Percentiles rank a stretch among this genome's conserved stretches.
These are phyloP conservation scores for Pocillopora grandis DNA, from an alignment of 92 coral and sea anemone species.

Conservation along the genomic window DNA sequence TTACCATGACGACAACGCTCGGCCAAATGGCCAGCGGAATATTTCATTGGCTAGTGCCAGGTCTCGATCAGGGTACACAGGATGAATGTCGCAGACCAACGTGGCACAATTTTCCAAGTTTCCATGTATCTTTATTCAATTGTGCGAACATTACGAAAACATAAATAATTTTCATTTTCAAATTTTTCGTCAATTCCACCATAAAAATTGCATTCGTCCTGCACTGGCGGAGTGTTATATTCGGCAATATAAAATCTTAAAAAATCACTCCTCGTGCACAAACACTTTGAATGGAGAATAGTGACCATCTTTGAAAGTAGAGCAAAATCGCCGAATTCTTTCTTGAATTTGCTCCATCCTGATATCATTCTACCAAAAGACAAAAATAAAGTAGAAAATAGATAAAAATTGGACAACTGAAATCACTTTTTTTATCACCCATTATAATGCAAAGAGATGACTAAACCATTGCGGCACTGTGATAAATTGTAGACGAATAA, in stretches of 20 bases:
- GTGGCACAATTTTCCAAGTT: too few species aligned
- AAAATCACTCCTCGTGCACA: constrained; percentile 45
- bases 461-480: background rate
- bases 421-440: background rate
- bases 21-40: constrained; percentile 47
- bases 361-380: constrained; percentile 54
- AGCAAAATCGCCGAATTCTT: constrained; percentile 67
- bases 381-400: background rate
- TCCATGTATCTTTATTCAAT: too few species aligned
- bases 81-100: too few species aligned
- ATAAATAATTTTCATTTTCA: too few species aligned
- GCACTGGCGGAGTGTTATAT: too few species aligned
- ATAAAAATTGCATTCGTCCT: too few species aligned
- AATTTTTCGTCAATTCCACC: too few species aligned
- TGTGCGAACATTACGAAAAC: too few species aligned
- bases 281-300: constrained; percentile 12
- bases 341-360: constrained; percentile 66
- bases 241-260: background rate
- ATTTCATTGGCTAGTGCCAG: constrained; percentile 6
- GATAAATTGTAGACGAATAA: background rate
- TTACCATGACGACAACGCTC: constrained; percentile 36
- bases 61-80: background rate
- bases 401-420: background rate
- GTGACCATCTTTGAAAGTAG: constrained; percentile 42
- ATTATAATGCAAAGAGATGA: too few species aligned